Evolutionary conservation across 2,888 invertebrate genomes (phyloP), one percentile per base, ranked within the genome.

Genomic region (Labia minor): DNA sequence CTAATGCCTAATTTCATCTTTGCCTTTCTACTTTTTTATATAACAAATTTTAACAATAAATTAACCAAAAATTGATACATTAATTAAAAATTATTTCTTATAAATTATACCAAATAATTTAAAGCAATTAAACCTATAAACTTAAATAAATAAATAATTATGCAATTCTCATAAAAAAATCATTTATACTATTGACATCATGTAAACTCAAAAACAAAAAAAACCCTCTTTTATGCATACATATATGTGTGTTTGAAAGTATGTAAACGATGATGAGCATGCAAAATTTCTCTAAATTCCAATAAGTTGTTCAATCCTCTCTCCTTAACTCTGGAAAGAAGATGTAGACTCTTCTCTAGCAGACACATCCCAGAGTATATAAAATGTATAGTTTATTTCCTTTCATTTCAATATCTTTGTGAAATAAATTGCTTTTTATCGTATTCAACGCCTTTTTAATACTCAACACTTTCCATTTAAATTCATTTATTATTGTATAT

Each of bases 391-490:
- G 49, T 49, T 49, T 49, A 49, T 49, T n/a, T 49, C 49, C 16
- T 16, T 49, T 49, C 49, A 49, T 49, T 49, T 49, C 49, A 49
- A 49, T 49, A 49, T 49, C 49, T 14, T 49, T 49, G 49, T 49
- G 49, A 49, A 8, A n/a, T 49, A 49, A 49, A 49, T 49, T 49
- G 49, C 49, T 49, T 16, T n/a, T 8, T 49, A 49, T 49, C 49
- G 26, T 26, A 26, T 26, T 26, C 26, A 26, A 26, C 26, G 49
- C 49, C 49, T 49, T 49, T 33, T 49, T n/a, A 49, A 49, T n/a
- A 49, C 49, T 49, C n/a, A 49, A 11, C 49, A n/a, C 49, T n/a
- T 49, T 16, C 8, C 49, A 49, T 49, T 49, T 49, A 49, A 8
- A 49, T 49, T 11, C 49, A 49, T 49, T n/a, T 49, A 49, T 2